phyloP scores from a whole-genome alignment of 2,797 vertebrate genomes.

The Uromys caudimaculatus region DNA sequence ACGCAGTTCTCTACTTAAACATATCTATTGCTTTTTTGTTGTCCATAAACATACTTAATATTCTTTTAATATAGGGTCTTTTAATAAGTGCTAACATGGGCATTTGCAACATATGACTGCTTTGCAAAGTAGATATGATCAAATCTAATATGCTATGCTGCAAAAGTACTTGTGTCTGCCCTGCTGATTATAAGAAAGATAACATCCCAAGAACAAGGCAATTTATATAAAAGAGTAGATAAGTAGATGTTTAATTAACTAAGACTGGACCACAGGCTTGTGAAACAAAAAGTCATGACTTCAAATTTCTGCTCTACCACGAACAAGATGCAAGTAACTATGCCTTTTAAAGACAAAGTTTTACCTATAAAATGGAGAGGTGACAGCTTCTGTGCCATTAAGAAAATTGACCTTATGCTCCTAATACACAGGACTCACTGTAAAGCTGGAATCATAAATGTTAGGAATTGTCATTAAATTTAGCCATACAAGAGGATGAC shows the following conservation, averaged over 20 bases:
- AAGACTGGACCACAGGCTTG: neutral
- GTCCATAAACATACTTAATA: neutral
- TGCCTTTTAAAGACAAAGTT: neutral
- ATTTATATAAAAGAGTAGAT: neutral
- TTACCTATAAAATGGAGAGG: neutral
- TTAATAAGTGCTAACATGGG: neutral
- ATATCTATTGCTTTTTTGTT: neutral
- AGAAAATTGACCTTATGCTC: neutral
- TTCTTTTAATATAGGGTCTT: neutral
- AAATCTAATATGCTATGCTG: neutral
- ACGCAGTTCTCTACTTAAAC: neutral
- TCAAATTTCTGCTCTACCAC: neutral
- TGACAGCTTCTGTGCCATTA: neutral
- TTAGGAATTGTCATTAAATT: neutral
- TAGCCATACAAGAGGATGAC: neutral
- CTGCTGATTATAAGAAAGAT: neutral
- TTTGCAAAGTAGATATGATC: neutral
- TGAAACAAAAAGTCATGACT: neutral
- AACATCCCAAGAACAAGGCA: neutral
- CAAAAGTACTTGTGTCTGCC: neutral
- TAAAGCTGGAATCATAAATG: neutral
- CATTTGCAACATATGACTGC: neutral
- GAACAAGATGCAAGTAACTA: neutral
- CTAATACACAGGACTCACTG: neutral
- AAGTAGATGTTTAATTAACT: neutral